These are phyloP conservation scores for Rutpela maculata DNA, from an alignment of 2,888 invertebrate species.

Conservation along the genomic window DNA sequence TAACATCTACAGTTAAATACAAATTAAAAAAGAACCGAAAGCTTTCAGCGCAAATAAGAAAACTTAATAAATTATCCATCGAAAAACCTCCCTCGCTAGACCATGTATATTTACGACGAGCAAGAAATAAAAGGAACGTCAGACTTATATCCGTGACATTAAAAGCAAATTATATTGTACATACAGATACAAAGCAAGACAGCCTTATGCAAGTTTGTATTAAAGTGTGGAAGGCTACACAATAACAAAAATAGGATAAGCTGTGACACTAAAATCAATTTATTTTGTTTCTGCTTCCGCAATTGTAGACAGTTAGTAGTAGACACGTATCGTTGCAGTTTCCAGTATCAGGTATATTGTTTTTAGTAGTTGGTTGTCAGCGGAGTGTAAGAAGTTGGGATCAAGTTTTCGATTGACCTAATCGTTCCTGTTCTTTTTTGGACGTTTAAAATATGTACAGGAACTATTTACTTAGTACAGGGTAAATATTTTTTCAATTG, in stretches of 20 bases:
- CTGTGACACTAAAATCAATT: slow-evolving; percentile 8
- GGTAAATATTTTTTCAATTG: too few species aligned
- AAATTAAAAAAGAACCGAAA: too few species aligned
- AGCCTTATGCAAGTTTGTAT: not conserved
- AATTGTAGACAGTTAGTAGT: too few species aligned
- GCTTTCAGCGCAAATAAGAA: too few species aligned
- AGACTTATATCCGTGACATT: not conserved
- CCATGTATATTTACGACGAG: too few species aligned
- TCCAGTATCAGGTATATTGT: slow-evolving; percentile 10
- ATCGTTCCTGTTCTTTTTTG: not conserved
- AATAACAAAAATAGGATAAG: not conserved
- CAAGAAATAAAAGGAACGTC: not conserved
- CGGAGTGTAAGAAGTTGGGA: not conserved
- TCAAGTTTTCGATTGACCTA: not conserved
- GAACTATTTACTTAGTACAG: too few species aligned
- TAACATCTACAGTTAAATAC: too few species aligned
- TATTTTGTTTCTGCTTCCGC: slow-evolving; percentile 5
- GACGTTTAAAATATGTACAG: too few species aligned
- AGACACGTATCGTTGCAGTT: not conserved
- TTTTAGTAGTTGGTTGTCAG: not conserved
- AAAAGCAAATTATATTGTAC: not conserved
- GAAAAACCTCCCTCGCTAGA: too few species aligned
- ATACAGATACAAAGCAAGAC: slow-evolving; percentile 7
- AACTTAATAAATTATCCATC: too few species aligned
- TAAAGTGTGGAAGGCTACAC: not conserved